Conservation (phyloP, 2,113 vertebrate genomes). For the Dasypus novemcinctus region DNA sequence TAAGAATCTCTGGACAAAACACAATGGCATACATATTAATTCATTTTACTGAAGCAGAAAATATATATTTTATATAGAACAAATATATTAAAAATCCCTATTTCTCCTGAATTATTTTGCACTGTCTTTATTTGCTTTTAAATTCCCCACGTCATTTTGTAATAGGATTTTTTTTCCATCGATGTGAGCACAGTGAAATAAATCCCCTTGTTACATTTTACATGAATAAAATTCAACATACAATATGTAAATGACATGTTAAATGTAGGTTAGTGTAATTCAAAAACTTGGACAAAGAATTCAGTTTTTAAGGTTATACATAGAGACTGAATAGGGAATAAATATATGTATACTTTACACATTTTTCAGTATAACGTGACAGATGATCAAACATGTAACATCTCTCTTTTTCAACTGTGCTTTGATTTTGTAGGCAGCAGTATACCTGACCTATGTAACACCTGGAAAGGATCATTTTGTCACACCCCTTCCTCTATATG, state of each 20-base stretch:
- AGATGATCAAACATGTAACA: neutral
- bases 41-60: neutral
- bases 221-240: neutral
- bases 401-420: neutral
- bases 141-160: neutral
- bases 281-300: neutral
- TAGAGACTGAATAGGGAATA: neutral
- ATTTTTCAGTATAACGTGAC: neutral
- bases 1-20: neutral
- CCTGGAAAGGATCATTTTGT: neutral
- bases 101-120: neutral
- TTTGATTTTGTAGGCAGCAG: neutral
- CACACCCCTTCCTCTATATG: neutral
- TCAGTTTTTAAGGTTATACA: neutral
- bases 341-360: neutral
- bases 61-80: neutral
- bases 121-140: neutral
- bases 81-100: neutral
- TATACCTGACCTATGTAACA: neutral
- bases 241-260: neutral
- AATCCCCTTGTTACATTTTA: neutral
- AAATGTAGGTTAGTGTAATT: neutral
- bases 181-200: neutral
- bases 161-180: neutral
- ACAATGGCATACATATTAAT: neutral